Conservation (phyloP, 2,113 vertebrate genomes). For the Anas platyrhynchos region DNA sequence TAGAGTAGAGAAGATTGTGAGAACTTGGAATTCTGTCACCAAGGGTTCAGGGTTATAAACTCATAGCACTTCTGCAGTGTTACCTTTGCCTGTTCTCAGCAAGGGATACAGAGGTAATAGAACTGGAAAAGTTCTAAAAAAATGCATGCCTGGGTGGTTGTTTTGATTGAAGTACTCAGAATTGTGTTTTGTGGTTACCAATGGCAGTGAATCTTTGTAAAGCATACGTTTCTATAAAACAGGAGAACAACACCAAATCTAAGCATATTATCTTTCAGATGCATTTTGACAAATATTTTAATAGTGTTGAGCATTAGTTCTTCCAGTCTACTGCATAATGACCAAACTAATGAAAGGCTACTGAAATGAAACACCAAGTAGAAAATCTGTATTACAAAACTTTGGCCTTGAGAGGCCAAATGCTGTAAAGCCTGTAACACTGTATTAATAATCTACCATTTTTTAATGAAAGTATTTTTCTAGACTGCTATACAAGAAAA, state of each 20-base stretch:
- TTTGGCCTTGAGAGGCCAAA: neutral
- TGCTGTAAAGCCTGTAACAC: neutral
- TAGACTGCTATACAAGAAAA: neutral
- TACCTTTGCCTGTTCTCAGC: neutral
- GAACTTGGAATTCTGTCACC: neutral
- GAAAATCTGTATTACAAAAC: neutral
- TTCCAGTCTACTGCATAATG: neutral
- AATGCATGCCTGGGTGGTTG: neutral
- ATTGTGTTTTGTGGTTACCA: neutral
- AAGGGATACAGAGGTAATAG: accelerated
- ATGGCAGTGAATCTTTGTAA: neutral
- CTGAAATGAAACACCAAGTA: neutral
- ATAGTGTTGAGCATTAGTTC: accelerated
- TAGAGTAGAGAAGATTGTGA: neutral
- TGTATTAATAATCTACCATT: neutral
- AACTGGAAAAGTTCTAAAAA: neutral
- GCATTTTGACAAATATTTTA: neutral
- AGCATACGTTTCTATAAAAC: neutral
- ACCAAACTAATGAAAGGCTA: neutral
- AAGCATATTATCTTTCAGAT: neutral
- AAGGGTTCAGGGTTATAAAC: neutral
- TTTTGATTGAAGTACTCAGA: neutral
- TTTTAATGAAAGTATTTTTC: neutral
- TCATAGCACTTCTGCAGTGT: neutral
- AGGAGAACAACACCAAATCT: neutral